Evolutionary conservation across 2,113 vertebrate genomes (phyloP).

Genomic region (Chamaetylas fuelleborni): DNA sequence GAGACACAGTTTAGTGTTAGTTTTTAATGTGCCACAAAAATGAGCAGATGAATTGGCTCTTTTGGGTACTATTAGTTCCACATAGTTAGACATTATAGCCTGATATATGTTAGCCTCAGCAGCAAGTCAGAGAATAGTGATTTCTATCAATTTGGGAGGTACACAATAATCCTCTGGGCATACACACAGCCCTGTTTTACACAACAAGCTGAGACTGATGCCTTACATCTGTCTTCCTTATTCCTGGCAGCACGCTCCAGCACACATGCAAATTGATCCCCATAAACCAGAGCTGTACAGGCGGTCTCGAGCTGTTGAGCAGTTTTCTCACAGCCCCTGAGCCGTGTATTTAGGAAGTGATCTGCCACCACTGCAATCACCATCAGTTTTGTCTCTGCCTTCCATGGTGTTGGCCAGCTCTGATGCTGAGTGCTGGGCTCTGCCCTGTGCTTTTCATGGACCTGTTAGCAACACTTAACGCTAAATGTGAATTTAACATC

Average conservation of each 20-base stretch:
- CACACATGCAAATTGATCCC: neutral
- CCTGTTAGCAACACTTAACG: neutral
- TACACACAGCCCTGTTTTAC: neutral
- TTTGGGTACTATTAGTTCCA: slow-evolving; percentile 58
- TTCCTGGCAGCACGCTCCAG: neutral
- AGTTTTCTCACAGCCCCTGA: neutral
- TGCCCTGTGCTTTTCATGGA: neutral
- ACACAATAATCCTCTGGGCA: neutral
- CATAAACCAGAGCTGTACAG: accelerated
- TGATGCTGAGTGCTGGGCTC: neutral
- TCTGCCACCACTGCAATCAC: neutral
- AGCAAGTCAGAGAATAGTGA: neutral
- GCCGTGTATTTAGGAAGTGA: neutral
- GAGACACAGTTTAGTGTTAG: neutral
- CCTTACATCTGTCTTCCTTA: neutral
- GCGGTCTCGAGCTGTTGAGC: neutral
- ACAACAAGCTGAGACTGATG: neutral
- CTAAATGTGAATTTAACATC: neutral
- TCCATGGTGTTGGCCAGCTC: neutral
- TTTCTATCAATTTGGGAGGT: neutral
- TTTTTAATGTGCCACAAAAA: slow-evolving; percentile 20
- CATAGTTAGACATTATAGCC: slow-evolving; percentile 25
- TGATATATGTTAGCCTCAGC: neutral
- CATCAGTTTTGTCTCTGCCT: neutral
- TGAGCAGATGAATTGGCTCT: slow-evolving; percentile 22